Evolutionary conservation across 2,888 invertebrate genomes (phyloP).

Genomic region (Nymphalis c-album): DNA sequence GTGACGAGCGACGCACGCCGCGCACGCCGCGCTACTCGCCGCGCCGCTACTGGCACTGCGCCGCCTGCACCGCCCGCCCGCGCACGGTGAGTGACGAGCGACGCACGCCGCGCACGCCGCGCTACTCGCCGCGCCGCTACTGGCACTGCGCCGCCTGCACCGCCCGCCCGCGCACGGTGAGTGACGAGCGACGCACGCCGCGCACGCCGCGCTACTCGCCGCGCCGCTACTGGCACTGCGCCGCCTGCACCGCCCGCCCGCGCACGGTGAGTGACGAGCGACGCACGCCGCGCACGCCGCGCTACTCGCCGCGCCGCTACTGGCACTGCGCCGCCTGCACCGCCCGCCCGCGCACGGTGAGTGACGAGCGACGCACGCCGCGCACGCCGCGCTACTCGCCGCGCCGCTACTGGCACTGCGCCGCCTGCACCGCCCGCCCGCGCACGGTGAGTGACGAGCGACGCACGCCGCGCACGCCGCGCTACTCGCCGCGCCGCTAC

Average conservation of each 20-base stretch:
- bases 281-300: constrained; percentile 55
- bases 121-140: no score
- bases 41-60: constrained; percentile 38
- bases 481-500: constrained; percentile 65
- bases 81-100: constrained; percentile 39
- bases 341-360: constrained; percentile 43
- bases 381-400: no score
- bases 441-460: constrained; percentile 47
- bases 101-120: background rate
- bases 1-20: constrained; percentile 54
- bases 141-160: no score
- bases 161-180: constrained; percentile 1
- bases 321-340: constrained; percentile 41
- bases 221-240: constrained; percentile 52
- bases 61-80: constrained; percentile 39
- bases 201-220: constrained; percentile 65
- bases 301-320: constrained; percentile 45
- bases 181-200: constrained; percentile 57
- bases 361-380: no score
- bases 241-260: constrained; percentile 58
- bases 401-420: no score
- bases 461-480: constrained; percentile 54
- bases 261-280: no score
- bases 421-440: no score
- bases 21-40: constrained; percentile 56